A percentile compares a stretch with the other conserved stretches of the same genome.
Evolutionary conservation across 2,797 vertebrate species (phyloP).

Genomic region (Scolopax rusticola): DNA sequence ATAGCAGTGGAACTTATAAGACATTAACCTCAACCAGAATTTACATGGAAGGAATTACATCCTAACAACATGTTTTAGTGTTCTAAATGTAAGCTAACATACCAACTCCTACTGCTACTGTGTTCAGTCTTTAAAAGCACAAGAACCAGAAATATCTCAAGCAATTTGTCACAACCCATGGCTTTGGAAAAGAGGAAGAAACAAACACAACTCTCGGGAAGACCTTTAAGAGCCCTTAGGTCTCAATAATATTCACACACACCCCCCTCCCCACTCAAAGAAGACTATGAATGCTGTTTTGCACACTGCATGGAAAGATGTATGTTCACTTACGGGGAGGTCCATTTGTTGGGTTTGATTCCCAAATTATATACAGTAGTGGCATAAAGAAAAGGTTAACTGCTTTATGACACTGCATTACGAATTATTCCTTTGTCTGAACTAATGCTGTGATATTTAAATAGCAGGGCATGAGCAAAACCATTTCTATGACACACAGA

Average conservation of each 20-base stretch:
- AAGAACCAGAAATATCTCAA: neutral
- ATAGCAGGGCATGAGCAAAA: neutral
- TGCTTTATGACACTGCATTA: neutral
- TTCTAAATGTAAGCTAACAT: neutral
- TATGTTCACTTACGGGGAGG: neutral
- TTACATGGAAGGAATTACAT: neutral
- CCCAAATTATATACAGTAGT: neutral
- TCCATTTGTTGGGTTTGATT: neutral
- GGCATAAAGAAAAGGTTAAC: neutral
- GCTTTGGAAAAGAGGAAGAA: neutral
- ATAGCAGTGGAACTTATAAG: neutral
- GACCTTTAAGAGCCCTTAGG: neutral
- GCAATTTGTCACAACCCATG: neutral
- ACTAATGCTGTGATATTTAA: neutral
- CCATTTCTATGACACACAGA: rapidly evolving
- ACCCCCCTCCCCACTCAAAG: rapidly evolving
- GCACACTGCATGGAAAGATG: neutral
- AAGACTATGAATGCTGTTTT: neutral
- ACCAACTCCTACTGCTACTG: neutral
- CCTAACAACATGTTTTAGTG: neutral
- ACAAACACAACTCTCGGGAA: neutral
- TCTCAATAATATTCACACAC: neutral
- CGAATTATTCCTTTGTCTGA: neutral
- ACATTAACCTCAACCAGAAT: slow-evolving; percentile 32
- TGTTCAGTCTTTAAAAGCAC: neutral